Percentiles rank a stretch among this genome's conserved stretches.
Evolutionary conservation across 2,113 vertebrate species (phyloP).

Genomic region (Rostratula benghalensis): DNA sequence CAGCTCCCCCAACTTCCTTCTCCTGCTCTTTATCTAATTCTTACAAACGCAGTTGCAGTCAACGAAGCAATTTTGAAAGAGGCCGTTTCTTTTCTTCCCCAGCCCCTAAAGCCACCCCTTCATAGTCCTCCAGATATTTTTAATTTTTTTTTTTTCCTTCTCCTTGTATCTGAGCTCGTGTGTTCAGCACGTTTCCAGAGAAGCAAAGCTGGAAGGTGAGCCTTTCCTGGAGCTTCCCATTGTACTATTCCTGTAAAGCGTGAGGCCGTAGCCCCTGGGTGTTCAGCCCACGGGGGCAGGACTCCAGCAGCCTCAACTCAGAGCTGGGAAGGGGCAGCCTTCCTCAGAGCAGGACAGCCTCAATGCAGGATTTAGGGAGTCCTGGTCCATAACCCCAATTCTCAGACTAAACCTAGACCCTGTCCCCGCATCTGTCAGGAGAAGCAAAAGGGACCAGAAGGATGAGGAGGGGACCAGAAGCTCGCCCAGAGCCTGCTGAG

Average conservation of each 20-base stretch:
- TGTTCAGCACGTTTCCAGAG: background rate
- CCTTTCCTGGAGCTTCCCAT: background rate
- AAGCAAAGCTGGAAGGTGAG: background rate
- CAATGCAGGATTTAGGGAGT: background rate
- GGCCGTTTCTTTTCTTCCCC: background rate
- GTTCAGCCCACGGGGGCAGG: too few species aligned
- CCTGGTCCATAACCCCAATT: fast-evolving
- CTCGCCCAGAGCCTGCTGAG: background rate
- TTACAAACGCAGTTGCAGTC: background rate
- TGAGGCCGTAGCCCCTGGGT: background rate
- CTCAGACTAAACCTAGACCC: background rate
- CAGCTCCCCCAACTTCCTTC: background rate
- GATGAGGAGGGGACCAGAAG: background rate
- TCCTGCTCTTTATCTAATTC: background rate
- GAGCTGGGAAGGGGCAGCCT: background rate
- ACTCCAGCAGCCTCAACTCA: background rate
- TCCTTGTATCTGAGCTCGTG: background rate
- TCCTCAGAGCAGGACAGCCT: background rate
- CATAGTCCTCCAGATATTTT: background rate
- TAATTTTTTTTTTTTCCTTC: background rate
- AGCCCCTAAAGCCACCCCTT: background rate
- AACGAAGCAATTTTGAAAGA: background rate
- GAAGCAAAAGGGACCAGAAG: background rate
- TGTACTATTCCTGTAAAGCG: background rate
- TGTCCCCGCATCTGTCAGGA: fast-evolving